Conservation (phyloP, 2,113 vertebrate species). For the Archocentrus centrarchus region DNA sequence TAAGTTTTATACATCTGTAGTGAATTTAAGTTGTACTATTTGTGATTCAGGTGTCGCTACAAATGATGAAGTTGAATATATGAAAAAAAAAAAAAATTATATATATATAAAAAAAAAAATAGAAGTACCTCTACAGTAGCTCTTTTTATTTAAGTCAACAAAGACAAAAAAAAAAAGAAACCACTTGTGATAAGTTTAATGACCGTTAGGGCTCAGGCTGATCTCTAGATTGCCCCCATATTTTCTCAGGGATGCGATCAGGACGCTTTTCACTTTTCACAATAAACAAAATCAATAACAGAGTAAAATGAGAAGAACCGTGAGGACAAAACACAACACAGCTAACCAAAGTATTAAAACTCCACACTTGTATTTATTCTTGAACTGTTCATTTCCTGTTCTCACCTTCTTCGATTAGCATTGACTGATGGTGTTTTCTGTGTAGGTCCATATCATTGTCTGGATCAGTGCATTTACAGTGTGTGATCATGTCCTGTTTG, state of each 20-base stretch:
- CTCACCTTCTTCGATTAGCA: constrained; percentile 19
- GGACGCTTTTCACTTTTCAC: constrained; percentile 2
- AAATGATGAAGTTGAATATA: constrained; percentile 11
- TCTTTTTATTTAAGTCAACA: constrained; percentile 39
- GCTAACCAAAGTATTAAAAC: not conserved
- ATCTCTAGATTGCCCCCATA: constrained; percentile 4
- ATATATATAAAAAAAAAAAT: not conserved
- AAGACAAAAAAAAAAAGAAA: not conserved
- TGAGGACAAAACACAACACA: not conserved
- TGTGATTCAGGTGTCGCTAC: constrained; percentile 24
- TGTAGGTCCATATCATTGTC: constrained; percentile 37
- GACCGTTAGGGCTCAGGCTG: not conserved
- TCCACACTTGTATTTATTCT: not conserved
- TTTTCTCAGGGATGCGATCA: constrained; percentile 73
- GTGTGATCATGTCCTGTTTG: constrained; percentile 38
- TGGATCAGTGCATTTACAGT: constrained; percentile 8
- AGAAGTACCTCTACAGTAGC: constrained; percentile 31
- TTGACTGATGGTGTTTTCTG: constrained; percentile 21
- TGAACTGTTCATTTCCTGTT: not conserved
- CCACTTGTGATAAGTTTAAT: not conserved
- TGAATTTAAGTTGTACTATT: constrained; percentile 6
- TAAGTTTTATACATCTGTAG: constrained; percentile 17
- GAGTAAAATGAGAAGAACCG: not conserved
- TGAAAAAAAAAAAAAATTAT: too few species aligned
- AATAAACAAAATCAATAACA: not conserved